Evolutionary conservation across 2,888 invertebrate species (phyloP).

Genomic region (Erebia ligea): DNA sequence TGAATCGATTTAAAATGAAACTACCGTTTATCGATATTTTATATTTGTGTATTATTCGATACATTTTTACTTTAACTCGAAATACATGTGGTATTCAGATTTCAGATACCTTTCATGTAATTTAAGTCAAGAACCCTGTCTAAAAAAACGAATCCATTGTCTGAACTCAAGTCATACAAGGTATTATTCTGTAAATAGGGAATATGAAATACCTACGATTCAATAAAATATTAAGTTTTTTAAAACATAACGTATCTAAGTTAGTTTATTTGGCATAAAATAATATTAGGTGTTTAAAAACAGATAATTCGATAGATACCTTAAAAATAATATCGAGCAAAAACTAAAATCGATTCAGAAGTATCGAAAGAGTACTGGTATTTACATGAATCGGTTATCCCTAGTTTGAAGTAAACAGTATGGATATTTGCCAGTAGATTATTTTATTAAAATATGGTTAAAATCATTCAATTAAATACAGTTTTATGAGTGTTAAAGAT

Average conservation of each 20-base stretch:
- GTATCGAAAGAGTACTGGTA: constrained; percentile 26
- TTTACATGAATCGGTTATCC: constrained; percentile 39
- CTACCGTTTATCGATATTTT: constrained; percentile 3
- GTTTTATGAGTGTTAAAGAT: constrained; percentile 59
- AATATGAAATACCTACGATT: too few relatives aligned
- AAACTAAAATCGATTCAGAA: not conserved
- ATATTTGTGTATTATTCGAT: not conserved
- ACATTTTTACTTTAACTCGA: not conserved
- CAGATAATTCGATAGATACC: constrained; percentile 10
- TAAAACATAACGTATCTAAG: too few relatives aligned
- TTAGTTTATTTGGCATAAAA: too few relatives aligned
- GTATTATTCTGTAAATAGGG: too few relatives aligned
- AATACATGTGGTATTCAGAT: too few relatives aligned
- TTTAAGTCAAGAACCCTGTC: too few relatives aligned
- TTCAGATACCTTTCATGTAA: too few relatives aligned
- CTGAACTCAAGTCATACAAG: too few relatives aligned
- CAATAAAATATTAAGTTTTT: too few relatives aligned
- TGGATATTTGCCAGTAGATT: constrained; percentile 82
- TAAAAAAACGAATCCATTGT: too few relatives aligned
- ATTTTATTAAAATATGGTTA: constrained; percentile 74
- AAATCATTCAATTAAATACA: constrained; percentile 68
- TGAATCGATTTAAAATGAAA: constrained; percentile 2
- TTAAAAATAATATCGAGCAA: constrained; percentile 26
- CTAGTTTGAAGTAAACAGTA: constrained; percentile 82
- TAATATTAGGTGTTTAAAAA: too few relatives aligned